Conservation (phyloP, 2,113 vertebrate genomes). For the Chinchilla lanigera region DNA sequence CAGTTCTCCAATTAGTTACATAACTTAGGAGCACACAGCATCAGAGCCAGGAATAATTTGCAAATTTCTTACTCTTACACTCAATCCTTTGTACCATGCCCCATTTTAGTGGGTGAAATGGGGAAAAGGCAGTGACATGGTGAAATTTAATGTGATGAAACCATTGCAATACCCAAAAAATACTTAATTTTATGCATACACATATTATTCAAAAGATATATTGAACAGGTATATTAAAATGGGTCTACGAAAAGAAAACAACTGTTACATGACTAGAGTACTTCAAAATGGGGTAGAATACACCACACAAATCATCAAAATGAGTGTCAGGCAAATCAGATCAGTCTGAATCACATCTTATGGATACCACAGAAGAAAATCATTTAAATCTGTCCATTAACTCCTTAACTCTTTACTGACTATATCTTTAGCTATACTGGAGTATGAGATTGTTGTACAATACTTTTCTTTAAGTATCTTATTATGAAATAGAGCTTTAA, state of each 20-base stretch:
- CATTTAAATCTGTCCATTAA: background rate
- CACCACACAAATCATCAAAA: slow-evolving; percentile 15
- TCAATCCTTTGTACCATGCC: background rate
- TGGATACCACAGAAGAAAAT: slow-evolving; percentile 26
- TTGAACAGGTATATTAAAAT: slow-evolving; percentile 20
- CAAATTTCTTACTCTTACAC: slow-evolving; percentile 2
- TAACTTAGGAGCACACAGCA: slow-evolving; percentile 10
- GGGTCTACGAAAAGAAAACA: background rate
- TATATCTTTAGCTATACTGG: background rate
- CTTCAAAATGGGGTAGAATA: background rate
- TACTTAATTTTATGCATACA: slow-evolving; percentile 34
- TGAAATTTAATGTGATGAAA: slow-evolving; percentile 40
- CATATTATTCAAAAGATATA: slow-evolving; percentile 47
- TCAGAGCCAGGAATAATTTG: slow-evolving; percentile 18
- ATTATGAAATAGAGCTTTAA: background rate
- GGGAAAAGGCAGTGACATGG: slow-evolving; percentile 23
- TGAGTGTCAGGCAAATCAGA: background rate
- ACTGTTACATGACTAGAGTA: background rate
- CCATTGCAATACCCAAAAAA: slow-evolving; percentile 32
- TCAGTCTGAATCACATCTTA: slow-evolving; percentile 15
- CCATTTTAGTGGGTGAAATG: background rate
- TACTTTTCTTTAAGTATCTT: slow-evolving; percentile 20
- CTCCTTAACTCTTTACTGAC: background rate
- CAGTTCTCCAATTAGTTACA: slow-evolving; percentile 4
- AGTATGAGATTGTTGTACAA: background rate